These are phyloP conservation scores for Ditula angustiorana DNA, from an alignment of 2,888 invertebrate species.

Conservation along the genomic window DNA sequence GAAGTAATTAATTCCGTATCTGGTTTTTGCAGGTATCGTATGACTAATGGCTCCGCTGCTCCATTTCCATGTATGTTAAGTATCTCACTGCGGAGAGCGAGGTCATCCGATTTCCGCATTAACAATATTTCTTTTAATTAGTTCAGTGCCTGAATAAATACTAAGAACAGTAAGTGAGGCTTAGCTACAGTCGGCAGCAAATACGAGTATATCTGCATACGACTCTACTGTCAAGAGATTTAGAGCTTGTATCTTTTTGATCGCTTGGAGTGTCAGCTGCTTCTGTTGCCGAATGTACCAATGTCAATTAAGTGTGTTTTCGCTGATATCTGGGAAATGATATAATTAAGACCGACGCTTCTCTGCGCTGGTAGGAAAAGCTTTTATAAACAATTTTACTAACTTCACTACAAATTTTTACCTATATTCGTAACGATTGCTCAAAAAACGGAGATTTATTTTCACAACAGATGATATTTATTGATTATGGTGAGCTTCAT, in stretches of 20 bases:
- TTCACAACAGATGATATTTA: constrained; percentile 50
- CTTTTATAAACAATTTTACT: too few species aligned
- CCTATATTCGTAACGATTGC: too few species aligned
- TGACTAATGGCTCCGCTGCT: constrained; percentile 7
- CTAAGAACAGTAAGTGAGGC: not conserved
- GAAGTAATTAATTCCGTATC: constrained; percentile 13
- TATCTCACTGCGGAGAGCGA: not conserved
- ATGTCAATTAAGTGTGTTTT: too few species aligned
- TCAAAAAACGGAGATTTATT: not conserved
- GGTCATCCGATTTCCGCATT: constrained; percentile 1
- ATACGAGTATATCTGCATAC: too few species aligned
- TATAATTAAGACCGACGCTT: too few species aligned
- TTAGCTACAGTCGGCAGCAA: too few species aligned
- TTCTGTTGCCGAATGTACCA: too few species aligned
- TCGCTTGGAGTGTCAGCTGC: too few species aligned
- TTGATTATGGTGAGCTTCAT: constrained; percentile 63
- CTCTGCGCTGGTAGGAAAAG: not conserved
- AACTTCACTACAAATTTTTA: too few species aligned
- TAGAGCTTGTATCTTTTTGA: too few species aligned
- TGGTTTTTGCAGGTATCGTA: constrained; percentile 9
- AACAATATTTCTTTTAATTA: constrained; percentile 13
- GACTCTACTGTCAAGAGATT: too few species aligned
- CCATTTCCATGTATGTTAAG: constrained; percentile 8
- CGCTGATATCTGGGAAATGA: too few species aligned
- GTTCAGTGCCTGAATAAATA: not conserved